phyloP scores from a whole-genome alignment of 2,888 invertebrate genomes.

The Flexamia atlantica region DNA sequence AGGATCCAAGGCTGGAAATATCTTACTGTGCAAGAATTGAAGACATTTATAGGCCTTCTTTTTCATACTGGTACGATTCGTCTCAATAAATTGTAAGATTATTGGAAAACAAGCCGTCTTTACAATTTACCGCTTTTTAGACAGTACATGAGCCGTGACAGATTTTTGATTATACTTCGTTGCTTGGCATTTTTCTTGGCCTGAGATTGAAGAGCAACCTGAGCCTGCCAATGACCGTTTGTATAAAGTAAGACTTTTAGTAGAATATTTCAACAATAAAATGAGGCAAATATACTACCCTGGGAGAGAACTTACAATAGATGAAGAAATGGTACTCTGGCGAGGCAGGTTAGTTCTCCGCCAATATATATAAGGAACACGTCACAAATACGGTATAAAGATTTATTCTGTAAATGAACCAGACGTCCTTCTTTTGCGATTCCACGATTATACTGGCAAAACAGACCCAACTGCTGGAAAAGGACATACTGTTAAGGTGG shows the following conservation, averaged over 20 bases:
- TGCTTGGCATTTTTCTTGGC: constrained; percentile 72
- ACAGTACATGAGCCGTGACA: constrained; percentile 72
- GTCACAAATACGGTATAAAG: constrained; percentile 37
- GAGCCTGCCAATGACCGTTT: not conserved
- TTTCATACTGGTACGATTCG: constrained; percentile 73
- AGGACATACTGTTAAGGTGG: constrained; percentile 61
- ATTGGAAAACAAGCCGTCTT: constrained; percentile 72
- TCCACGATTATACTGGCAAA: constrained; percentile 10
- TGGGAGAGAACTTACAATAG: constrained; percentile 16
- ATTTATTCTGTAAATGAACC: not conserved
- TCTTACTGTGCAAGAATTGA: constrained; percentile 61
- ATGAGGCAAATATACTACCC: constrained; percentile 8
- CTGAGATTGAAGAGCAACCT: constrained; percentile 64
- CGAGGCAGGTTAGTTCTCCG: not conserved
- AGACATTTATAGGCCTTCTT: constrained; percentile 71
- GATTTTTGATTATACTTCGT: constrained; percentile 72
- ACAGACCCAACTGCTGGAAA: constrained; percentile 58
- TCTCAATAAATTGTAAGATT: constrained; percentile 72
- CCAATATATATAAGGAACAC: not conserved
- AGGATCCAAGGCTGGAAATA: constrained; percentile 52
- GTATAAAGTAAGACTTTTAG: not conserved
- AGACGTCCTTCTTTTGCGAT: not conserved
- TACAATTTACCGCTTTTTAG: constrained; percentile 72
- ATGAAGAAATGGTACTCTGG: constrained; percentile 45
- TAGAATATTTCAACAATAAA: not conserved